Evolutionary conservation across 1,140 invertebrate species (phyloP).

Genomic region (Battus philenor): DNA sequence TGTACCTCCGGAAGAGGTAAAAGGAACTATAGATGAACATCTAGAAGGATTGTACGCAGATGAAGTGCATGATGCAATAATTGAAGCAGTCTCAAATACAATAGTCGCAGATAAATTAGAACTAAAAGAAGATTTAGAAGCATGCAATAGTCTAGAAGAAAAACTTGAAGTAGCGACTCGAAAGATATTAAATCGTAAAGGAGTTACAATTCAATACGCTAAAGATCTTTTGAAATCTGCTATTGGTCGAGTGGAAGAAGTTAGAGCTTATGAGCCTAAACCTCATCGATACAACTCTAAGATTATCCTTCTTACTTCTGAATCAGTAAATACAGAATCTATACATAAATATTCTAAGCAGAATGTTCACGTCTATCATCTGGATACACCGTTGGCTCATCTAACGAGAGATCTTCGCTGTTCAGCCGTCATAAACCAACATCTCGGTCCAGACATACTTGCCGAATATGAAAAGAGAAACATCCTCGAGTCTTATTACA

Average conservation of each 20-base stretch:
- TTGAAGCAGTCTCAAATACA: neutral
- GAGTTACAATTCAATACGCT: slow-evolving; percentile 6
- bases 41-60: neutral
- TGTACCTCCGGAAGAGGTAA: slow-evolving; percentile 6
- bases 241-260: slow-evolving; percentile 2
- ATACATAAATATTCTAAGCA: slow-evolving; percentile 10
- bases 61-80: slow-evolving; percentile 1
- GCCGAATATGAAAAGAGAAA: slow-evolving; percentile 21
- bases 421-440: slow-evolving; percentile 22
- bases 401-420: slow-evolving; percentile 19
- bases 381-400: slow-evolving; percentile 14
- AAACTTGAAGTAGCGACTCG: neutral
- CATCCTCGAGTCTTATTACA: slow-evolving; percentile 21
- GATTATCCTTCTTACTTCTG: slow-evolving; percentile 1
- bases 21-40: neutral
- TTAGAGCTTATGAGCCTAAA: neutral
- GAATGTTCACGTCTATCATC: slow-evolving; percentile 9
- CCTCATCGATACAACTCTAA: neutral
- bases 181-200: slow-evolving; percentile 2
- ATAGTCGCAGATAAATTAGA: neutral
- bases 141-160: neutral
- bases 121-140: slow-evolving; percentile 5
- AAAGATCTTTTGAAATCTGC: slow-evolving; percentile 4
- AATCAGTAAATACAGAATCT: neutral
- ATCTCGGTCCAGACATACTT: slow-evolving; percentile 19